Evolutionary conservation across 2,888 invertebrate genomes (phyloP), one percentile per base, ranked within the genome.

Genomic region (Matsumyia berberina): DNA sequence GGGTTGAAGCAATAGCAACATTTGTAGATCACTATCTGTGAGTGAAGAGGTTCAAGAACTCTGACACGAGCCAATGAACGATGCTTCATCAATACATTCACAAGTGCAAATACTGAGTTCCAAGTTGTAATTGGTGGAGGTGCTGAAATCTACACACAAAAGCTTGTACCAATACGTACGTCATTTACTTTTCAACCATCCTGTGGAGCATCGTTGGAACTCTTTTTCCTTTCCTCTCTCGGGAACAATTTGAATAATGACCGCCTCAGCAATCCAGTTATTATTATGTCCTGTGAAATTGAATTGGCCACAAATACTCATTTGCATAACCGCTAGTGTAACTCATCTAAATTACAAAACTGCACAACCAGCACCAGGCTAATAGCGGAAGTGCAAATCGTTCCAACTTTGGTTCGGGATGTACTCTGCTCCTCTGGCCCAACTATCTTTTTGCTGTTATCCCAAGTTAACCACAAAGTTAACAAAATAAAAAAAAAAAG

Each of bases 251-350:
- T 78, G 15, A 83, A 72, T 73, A 83, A 83, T 55, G 55, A 62
- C 57, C 62, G 39, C 37, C 39, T 55, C 58, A 39, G 33, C 19
- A 60, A 60, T 72, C 66, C 53, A 53, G 58, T 83, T 66, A 67
- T 72, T 62, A 73, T 79, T 49, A 73, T 73, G 72, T 83, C 62
- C 67, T 79, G 70, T 58, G 55, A 82, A 78, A 49, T 67, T 67
- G 73, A 83, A 79, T 79, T 82, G 58, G 44, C 78, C 73, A 62
- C 66, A 67, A 77, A 67, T 67, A 73, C 46, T 73, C 46, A 73
- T 83, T 83, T 79, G 67, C 79, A 83, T 79, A 79, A 62, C 49
- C 37, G 42, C 73, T 37, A 29, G 33, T 73, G 83, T 79, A 83
- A 83, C 49, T 83, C 72, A 62, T 83, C 67, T 58, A 39, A 58